Base-by-base conservation (phyloP, 1,140 invertebrate genomes). In the Nylanderia fulva region DNA sequence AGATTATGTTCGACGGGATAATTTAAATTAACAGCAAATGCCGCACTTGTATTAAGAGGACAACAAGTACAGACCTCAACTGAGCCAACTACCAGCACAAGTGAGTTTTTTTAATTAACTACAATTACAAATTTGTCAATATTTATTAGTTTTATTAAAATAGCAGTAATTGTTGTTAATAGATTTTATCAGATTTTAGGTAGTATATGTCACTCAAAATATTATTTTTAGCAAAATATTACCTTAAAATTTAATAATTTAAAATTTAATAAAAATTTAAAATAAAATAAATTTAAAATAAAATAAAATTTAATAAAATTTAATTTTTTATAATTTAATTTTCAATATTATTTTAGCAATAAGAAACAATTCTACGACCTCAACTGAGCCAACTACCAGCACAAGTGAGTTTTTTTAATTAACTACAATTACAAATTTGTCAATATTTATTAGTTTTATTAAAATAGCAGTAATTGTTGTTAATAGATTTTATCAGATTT, bases 1-100 rank as follows among this genome's bases (percentile, higher is more conserved):
- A 29, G 18, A 24, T n/a, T 36, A 4, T 18, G 52, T 89, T n/a
- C 7, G 52, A 1, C 24, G 42, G 21, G 21, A 75, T 8, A 77
- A 56, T 54, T 39, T 7, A 18, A 29, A 9, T 84, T 87, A 36
- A 85, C 87, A 15, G 84, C 77, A n/a, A 90, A 91, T 63, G 85
- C 87, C 29, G 86, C 86, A 9, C 52, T 88, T 15, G 85, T 91
- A 36, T 64, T 86, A 33, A 86, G 48, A 33, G 58, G 18, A 1
- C 2, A 68, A 3, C 48, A 72, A 24, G 6, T 7, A 7, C 15
- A 63, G 4, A 13, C 2, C 5, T n/a, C 71, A 4, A 48, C 21
- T 29, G 24, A 82, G 6, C 13, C n/a, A n/a, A n/a, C n/a, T n/a
- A n/a, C 83, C 21, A 48, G 36, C 6, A 48, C 29, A 45, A 29